phyloP scores from a whole-genome alignment of 2,797 vertebrate species.

The Hydrophis major region DNA sequence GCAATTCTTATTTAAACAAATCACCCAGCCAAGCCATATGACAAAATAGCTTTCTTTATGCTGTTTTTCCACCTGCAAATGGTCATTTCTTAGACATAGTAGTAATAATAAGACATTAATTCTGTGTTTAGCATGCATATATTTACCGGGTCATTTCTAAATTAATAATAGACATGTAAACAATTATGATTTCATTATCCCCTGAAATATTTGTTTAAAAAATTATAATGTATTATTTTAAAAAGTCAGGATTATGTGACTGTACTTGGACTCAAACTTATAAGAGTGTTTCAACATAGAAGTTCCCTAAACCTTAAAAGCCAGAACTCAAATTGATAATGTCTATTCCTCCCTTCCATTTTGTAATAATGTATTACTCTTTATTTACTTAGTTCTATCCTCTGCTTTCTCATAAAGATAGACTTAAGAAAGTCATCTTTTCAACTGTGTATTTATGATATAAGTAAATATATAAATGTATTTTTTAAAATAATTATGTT shows the following conservation, averaged over 20 bases:
- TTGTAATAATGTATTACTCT: neutral
- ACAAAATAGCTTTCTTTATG: neutral
- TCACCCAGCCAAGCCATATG: neutral
- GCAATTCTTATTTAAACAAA: neutral
- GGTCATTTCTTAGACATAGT: neutral
- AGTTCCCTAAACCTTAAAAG: neutral
- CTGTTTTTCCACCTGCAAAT: neutral
- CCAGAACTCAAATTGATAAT: neutral
- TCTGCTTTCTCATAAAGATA: neutral
- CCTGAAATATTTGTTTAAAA: neutral
- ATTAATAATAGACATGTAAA: neutral
- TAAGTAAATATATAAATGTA: neutral
- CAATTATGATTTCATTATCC: neutral
- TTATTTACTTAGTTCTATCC: neutral
- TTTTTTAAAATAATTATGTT: neutral
- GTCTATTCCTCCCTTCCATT: neutral
- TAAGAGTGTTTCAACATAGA: neutral
- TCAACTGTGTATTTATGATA: neutral
- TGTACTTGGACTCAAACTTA: neutral
- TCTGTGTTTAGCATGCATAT: neutral
- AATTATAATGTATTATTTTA: constrained; percentile 4
- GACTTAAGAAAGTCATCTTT: neutral
- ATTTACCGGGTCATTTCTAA: too few relatives aligned
- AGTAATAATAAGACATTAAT: neutral
- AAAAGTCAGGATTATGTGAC: neutral